Evolutionary conservation across 1,140 invertebrate genomes (phyloP).

Genomic region (Bombus picipes): DNA sequence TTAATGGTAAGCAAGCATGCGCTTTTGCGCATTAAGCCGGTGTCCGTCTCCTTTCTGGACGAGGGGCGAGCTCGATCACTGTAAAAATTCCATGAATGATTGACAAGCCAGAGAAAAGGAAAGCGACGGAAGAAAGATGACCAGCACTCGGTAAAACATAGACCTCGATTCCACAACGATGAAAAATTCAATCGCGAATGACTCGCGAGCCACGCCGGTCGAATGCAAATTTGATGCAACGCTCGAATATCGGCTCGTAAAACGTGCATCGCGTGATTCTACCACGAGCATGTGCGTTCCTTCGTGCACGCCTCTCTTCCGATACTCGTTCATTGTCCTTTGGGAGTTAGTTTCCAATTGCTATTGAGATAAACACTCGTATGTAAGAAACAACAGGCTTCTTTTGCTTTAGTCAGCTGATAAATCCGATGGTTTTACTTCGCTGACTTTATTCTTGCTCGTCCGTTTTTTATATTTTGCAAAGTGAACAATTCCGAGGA

Average conservation of each 20-base stretch:
- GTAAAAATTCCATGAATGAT: constrained; percentile 72
- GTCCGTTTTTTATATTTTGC: background rate
- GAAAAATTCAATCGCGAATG: constrained; percentile 76
- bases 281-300: constrained; percentile 29
- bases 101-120: constrained; percentile 44
- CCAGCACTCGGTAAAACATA: constrained; percentile 34
- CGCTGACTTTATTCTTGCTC: background rate
- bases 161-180: constrained; percentile 62
- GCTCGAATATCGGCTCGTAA: constrained; percentile 27
- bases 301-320: background rate
- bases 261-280: constrained; percentile 64
- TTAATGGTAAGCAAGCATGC: constrained; percentile 59
- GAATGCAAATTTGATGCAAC: constrained; percentile 73
- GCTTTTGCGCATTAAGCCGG: constrained; percentile 44
- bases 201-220: constrained; percentile 68
- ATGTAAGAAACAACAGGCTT: background rate
- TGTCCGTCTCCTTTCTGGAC: background rate
- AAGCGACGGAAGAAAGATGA: constrained; percentile 51
- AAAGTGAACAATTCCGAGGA: too few species aligned
- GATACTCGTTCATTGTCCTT: background rate
- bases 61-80: constrained; percentile 38
- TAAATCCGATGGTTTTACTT: background rate
- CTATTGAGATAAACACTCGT: background rate
- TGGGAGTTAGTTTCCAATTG: background rate
- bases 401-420: background rate